phyloP scores from a whole-genome alignment of 1,140 invertebrate genomes.

The Apis cerana region DNA sequence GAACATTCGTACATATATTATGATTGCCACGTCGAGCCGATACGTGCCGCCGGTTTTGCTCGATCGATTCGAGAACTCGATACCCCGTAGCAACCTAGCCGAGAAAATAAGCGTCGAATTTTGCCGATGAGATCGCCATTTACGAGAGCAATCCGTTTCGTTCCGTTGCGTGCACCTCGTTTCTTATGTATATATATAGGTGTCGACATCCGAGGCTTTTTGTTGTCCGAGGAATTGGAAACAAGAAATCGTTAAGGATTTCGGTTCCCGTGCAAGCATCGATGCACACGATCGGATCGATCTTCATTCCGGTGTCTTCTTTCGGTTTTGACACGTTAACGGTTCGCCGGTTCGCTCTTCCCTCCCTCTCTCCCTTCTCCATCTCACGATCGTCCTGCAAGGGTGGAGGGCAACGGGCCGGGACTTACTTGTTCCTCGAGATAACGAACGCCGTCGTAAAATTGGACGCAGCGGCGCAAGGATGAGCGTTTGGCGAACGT shows the following conservation, averaged over 20 bases:
- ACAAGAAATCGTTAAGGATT: too few relatives aligned
- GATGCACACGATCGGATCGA: background rate
- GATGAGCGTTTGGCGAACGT: background rate
- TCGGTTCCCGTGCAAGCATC: background rate
- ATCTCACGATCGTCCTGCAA: background rate
- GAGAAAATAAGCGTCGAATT: constrained; percentile 40
- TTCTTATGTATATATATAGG: background rate
- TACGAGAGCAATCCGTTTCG: background rate
- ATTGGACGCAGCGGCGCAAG: background rate
- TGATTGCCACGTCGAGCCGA: constrained; percentile 74
- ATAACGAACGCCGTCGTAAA: background rate
- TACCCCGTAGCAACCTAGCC: constrained; percentile 64
- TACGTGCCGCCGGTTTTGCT: constrained; percentile 71
- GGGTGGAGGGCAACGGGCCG: background rate
- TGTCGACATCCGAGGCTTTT: background rate
- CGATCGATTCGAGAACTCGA: constrained; percentile 63
- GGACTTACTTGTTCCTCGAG: too few relatives aligned
- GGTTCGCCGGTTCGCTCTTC: background rate
- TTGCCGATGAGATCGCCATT: background rate
- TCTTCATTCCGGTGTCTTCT: background rate
- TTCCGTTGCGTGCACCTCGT: background rate
- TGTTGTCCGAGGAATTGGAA: background rate
- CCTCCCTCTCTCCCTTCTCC: too few relatives aligned
- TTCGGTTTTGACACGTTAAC: background rate
- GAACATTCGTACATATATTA: constrained; percentile 76